These are phyloP conservation scores for Pachyrhynchus sulphureomaculatus DNA, from an alignment of 1,140 invertebrate species.

Conservation along the genomic window DNA sequence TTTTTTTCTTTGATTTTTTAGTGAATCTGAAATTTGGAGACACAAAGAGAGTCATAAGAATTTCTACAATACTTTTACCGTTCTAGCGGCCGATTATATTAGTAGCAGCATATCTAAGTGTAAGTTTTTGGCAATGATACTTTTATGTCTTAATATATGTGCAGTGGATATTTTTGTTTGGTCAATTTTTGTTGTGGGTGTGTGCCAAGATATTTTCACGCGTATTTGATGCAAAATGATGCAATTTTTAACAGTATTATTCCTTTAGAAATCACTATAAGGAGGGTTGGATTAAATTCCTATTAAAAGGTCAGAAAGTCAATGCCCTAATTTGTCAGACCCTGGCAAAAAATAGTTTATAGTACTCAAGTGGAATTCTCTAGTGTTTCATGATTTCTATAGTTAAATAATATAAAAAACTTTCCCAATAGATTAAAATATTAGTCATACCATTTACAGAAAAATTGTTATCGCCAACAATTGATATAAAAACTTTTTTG, in stretches of 20 bases:
- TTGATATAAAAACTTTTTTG: too few species aligned
- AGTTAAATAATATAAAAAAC: too few species aligned
- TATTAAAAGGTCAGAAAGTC: neutral
- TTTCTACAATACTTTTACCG: conserved; percentile 77
- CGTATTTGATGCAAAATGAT: too few species aligned
- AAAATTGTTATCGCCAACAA: too few species aligned
- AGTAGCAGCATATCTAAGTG: conserved; percentile 65
- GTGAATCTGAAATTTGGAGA: conserved; percentile 71
- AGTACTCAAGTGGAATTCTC: too few species aligned
- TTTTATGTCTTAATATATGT: conserved; percentile 4
- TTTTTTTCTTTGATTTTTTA: conserved; percentile 54
- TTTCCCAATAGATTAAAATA: too few species aligned
- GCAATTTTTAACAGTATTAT: too few species aligned
- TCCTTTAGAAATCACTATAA: too few species aligned
- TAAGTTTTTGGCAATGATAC: conserved; percentile 55
- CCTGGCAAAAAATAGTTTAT: too few species aligned
- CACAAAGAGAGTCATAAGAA: conserved; percentile 73
- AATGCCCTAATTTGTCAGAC: neutral
- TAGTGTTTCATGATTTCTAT: too few species aligned
- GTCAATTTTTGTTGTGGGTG: conserved; percentile 18
- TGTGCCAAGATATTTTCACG: conserved; percentile 11
- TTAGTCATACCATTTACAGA: too few species aligned
- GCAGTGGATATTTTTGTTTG: conserved; percentile 5
- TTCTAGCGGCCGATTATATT: conserved; percentile 74
- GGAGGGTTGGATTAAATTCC: too few species aligned